Percentiles rank a stretch among this genome's conserved stretches.
Evolutionary conservation across 2,888 invertebrate species (phyloP).

Genomic region (Archips xylosteana): DNA sequence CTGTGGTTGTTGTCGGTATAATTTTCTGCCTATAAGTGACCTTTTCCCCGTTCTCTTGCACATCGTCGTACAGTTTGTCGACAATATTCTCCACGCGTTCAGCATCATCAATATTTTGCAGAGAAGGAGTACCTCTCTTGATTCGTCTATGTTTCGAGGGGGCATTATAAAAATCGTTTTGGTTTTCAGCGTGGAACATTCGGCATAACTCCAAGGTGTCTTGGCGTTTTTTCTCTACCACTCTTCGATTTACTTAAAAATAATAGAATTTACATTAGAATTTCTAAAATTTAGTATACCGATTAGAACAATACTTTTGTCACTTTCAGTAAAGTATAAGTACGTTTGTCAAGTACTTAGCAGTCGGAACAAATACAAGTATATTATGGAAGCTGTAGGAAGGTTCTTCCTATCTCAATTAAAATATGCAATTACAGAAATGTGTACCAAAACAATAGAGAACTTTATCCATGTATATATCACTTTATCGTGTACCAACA

Average conservation of each 20-base stretch:
- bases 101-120: conserved; percentile 52
- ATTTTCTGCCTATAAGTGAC: conserved; percentile 59
- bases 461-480: no score
- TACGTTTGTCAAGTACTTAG: no score
- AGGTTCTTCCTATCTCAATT: no score
- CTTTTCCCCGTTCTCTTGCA: conserved; percentile 56
- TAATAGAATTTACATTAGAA: neutral
- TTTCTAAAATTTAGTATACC: no score
- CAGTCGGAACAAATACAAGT: no score
- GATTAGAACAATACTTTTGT: no score
- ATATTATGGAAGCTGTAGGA: no score
- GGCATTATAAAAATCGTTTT: conserved; percentile 42
- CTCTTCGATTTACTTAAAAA: conserved; percentile 65
- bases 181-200: conserved; percentile 66
- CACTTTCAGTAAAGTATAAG: no score
- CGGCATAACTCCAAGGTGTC: conserved; percentile 75
- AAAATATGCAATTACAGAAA: no score
- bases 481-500: no score
- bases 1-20: conserved; percentile 42
- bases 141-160: conserved; percentile 45
- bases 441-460: no score
- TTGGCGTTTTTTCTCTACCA: conserved; percentile 69
- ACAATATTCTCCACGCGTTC: conserved; percentile 67
- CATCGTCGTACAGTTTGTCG: conserved; percentile 71
- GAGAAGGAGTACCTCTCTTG: conserved; percentile 51